Evolutionary conservation across 2,888 invertebrate species (phyloP).

Genomic region (Pseudococcus longispinus): DNA sequence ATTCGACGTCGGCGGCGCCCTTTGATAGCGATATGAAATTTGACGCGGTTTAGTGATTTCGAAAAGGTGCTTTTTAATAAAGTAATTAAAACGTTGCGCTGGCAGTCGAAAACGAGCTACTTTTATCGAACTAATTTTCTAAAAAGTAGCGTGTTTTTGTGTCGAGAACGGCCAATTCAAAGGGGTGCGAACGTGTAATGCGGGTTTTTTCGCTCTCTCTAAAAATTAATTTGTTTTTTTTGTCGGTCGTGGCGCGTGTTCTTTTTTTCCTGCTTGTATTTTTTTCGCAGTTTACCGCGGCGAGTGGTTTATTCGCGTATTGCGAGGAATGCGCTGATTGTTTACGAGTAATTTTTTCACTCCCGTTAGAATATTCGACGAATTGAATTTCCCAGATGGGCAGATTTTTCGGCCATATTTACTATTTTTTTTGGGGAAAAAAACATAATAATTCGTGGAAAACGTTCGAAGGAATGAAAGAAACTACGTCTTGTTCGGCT

Average conservation of each 20-base stretch:
- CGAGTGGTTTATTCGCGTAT: background rate
- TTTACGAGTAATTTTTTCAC: background rate
- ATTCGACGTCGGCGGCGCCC: background rate
- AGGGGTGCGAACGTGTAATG: background rate
- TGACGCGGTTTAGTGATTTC: conserved; percentile 24
- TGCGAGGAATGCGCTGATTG: background rate
- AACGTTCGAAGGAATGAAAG: too few relatives aligned
- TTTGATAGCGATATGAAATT: conserved; percentile 24
- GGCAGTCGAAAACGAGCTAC: background rate
- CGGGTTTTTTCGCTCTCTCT: background rate
- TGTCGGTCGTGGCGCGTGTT: background rate
- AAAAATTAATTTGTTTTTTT: conserved; percentile 1
- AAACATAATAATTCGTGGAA: too few relatives aligned
- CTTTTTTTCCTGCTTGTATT: background rate
- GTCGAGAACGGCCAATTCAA: background rate
- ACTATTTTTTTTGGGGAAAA: too few relatives aligned
- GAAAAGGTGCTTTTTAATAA: conserved; percentile 18
- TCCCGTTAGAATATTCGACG: background rate
- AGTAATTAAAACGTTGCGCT: background rate
- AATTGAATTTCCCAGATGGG: too few relatives aligned
- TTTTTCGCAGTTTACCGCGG: background rate
- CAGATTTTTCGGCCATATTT: too few relatives aligned
- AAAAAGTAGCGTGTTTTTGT: background rate
- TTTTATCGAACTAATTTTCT: conserved; percentile 18
- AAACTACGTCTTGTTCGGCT: too few relatives aligned